Evolutionary conservation across 2,888 invertebrate species (phyloP).

Genomic region (Rhamnusium bicolor): DNA sequence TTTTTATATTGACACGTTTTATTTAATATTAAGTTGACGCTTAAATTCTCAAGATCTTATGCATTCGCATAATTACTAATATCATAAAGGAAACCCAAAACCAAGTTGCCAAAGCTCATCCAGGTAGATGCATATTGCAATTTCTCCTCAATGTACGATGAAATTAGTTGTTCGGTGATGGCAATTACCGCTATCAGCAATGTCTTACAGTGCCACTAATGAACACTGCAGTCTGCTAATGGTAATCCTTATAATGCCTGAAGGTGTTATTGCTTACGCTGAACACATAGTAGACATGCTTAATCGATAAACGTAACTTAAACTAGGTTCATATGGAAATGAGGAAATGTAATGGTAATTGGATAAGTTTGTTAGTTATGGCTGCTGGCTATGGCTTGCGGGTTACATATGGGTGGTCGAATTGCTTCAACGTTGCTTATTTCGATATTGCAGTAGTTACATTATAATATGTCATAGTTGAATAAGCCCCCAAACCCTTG

Average conservation of each 20-base stretch:
- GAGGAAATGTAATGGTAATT: constrained; percentile 26
- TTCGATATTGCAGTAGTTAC: too few species aligned
- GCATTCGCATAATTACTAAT: too few species aligned
- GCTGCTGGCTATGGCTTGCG: neutral
- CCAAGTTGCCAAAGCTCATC: constrained; percentile 6
- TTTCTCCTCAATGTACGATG: constrained; percentile 11
- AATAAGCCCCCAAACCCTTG: too few species aligned
- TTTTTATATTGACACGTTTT: too few species aligned
- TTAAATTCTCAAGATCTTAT: too few species aligned
- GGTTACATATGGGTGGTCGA: neutral
- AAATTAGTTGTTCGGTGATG: constrained; percentile 29
- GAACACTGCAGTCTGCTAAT: constrained; percentile 27
- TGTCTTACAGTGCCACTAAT: constrained; percentile 28
- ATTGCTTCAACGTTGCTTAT: neutral
- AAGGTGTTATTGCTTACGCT: constrained; percentile 22
- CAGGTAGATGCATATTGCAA: constrained; percentile 39
- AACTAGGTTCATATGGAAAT: constrained; percentile 24
- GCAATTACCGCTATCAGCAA: constrained; percentile 33
- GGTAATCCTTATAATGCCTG: constrained; percentile 28
- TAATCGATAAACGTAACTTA: constrained; percentile 24
- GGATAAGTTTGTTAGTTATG: constrained; percentile 35
- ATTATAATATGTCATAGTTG: too few species aligned
- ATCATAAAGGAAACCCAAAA: neutral
- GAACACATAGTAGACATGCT: constrained; percentile 10
- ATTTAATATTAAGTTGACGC: too few species aligned